Conservation (phyloP, 2,888 invertebrate genomes). For the Tenthredo livida region DNA sequence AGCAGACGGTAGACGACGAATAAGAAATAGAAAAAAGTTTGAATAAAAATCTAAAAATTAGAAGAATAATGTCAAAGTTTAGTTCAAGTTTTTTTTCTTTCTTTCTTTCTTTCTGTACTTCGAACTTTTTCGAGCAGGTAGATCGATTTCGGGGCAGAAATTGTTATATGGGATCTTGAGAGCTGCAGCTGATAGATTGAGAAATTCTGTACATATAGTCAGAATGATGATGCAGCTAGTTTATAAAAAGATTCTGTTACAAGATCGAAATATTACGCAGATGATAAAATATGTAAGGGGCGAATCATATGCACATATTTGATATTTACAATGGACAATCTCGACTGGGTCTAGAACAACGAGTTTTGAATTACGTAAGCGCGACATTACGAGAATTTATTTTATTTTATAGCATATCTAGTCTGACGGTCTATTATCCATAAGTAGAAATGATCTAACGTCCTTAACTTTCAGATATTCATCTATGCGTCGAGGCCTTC, state of each 20-base stretch:
- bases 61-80: neutral
- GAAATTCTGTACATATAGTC: neutral
- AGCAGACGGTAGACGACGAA: neutral
- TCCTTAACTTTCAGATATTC: conserved; percentile 1
- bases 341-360: neutral
- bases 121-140: neutral
- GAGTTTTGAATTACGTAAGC: conserved; percentile 13
- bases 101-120: neutral
- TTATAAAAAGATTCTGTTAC: neutral
- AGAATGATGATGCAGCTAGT: neutral
- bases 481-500: neutral
- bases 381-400: conserved; percentile 19
- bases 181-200: neutral
- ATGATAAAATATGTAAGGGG: conserved; percentile 1
- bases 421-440: conserved; percentile 34
- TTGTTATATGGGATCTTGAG: no score
- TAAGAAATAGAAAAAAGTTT: neutral
- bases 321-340: neutral
- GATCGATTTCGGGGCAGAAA: neutral
- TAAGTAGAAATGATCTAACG: conserved; percentile 49
- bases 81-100: neutral
- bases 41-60: neutral
- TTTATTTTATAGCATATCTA: conserved; percentile 22
- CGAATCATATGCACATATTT: neutral
- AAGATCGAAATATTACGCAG: neutral